phyloP scores from a whole-genome alignment of 1,140 invertebrate genomes.

The Pogonomyrmex barbatus region DNA sequence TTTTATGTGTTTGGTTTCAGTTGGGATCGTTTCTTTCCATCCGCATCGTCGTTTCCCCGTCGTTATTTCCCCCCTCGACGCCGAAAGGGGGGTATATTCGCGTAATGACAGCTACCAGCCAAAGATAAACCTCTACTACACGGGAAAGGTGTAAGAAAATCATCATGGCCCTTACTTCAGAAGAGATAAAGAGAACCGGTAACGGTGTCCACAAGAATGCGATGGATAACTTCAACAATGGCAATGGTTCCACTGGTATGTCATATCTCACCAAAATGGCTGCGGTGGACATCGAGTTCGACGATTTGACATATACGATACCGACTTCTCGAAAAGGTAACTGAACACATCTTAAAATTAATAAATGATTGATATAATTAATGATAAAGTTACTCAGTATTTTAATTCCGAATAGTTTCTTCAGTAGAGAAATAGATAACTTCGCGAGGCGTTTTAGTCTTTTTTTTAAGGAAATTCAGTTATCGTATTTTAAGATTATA shows the following conservation, averaged over 20 bases:
- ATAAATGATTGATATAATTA: neutral
- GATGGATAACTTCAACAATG: neutral
- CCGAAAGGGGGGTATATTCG: neutral
- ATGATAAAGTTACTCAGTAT: neutral
- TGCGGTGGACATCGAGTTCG: conserved; percentile 90
- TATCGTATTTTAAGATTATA: neutral
- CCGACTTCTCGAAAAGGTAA: conserved; percentile 89
- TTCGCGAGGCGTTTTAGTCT: neutral
- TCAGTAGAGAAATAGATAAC: neutral
- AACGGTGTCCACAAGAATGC: neutral
- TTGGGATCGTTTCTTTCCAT: neutral
- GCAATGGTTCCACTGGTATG: conserved; percentile 7
- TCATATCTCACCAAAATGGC: conserved; percentile 79
- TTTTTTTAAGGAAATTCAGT: neutral
- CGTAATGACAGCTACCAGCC: conserved; percentile 32
- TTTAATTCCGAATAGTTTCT: too few species aligned
- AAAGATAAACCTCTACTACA: neutral
- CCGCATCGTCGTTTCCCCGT: neutral
- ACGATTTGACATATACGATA: conserved; percentile 90
- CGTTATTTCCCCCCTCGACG: neutral
- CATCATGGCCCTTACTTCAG: conserved; percentile 29
- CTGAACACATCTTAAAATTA: neutral
- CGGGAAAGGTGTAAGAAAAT: neutral
- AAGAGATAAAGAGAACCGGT: neutral
- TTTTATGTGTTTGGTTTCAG: neutral